Evolutionary conservation across 2,113 vertebrate genomes (phyloP).

Genomic region (Chloropsis hardwickii): DNA sequence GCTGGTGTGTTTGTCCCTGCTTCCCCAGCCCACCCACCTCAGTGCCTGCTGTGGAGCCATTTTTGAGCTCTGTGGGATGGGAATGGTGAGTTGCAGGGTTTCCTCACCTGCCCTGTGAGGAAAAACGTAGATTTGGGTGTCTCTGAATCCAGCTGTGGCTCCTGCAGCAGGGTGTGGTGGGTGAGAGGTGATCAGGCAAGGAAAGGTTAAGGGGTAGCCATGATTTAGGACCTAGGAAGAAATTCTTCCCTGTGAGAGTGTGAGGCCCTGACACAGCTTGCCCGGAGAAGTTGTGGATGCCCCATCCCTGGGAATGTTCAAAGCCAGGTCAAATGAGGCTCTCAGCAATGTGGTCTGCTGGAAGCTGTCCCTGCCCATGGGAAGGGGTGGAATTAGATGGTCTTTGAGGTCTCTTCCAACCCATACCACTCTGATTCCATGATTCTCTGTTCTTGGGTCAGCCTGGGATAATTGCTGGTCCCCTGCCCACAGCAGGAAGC

Average conservation of each 20-base stretch:
- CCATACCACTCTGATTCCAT: background rate
- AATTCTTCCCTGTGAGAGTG: background rate
- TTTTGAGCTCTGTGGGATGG: background rate
- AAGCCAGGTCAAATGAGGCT: background rate
- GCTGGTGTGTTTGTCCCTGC: rapidly evolving
- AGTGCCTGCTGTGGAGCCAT: rapidly evolving
- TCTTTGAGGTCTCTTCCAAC: background rate
- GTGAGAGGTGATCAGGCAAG: background rate
- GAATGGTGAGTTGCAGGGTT: background rate
- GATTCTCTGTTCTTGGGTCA: background rate
- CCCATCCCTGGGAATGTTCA: background rate
- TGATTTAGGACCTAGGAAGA: background rate
- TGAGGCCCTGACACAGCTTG: background rate
- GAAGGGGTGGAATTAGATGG: background rate
- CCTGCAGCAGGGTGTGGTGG: background rate
- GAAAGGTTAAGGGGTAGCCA: background rate
- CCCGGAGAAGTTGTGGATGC: background rate
- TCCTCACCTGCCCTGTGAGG: background rate
- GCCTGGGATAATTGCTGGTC: background rate
- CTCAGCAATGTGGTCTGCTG: background rate
- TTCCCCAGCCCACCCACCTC: background rate
- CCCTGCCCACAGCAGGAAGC: rapidly evolving
- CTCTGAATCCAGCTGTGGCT: background rate
- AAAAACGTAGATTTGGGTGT: rapidly evolving
- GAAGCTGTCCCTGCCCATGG: background rate